Conservation (phyloP, 2,113 vertebrate genomes). For the Cyanoramphus novaezelandiae region DNA sequence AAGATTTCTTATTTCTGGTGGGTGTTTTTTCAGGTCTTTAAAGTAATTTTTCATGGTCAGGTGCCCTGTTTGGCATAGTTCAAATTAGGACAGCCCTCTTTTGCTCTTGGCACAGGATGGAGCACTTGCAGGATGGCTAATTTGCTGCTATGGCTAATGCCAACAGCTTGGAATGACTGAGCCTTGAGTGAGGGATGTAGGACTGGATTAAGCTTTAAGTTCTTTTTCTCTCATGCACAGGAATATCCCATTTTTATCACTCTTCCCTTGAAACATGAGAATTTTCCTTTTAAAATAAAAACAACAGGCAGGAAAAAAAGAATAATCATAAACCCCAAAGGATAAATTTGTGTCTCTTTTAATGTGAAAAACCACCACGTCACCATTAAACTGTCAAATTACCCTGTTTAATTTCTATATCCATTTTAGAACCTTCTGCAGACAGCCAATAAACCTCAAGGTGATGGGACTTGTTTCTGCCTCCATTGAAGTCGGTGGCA, state of each 20-base stretch:
- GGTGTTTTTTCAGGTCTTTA: not conserved
- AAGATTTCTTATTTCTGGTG: not conserved
- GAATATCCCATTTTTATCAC: not conserved
- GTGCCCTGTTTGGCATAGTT: constrained; percentile 6
- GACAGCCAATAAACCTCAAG: constrained; percentile 44
- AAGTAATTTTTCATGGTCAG: constrained; percentile 14
- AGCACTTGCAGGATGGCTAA: not conserved
- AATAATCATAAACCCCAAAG: not conserved
- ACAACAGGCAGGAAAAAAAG: not conserved
- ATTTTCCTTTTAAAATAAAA: not conserved
- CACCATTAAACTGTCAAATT: constrained; percentile 56
- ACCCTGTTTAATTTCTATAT: constrained; percentile 26
- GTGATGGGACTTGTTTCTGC: constrained; percentile 38
- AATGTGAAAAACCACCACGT: not conserved
- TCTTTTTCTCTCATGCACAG: not conserved
- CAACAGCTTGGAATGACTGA: not conserved
- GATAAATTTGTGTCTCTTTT: constrained; percentile 22
- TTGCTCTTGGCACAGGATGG: not conserved
- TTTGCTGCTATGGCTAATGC: not conserved
- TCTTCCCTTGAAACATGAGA: constrained; percentile 6
- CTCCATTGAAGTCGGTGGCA: constrained; percentile 57
- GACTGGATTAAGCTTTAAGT: not conserved
- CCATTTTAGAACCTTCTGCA: constrained; percentile 28
- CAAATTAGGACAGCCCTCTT: not conserved
- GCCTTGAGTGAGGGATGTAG: not conserved